Evolutionary conservation across 2,113 vertebrate genomes (phyloP).

Genomic region (Tragelaphus buxtoni): DNA sequence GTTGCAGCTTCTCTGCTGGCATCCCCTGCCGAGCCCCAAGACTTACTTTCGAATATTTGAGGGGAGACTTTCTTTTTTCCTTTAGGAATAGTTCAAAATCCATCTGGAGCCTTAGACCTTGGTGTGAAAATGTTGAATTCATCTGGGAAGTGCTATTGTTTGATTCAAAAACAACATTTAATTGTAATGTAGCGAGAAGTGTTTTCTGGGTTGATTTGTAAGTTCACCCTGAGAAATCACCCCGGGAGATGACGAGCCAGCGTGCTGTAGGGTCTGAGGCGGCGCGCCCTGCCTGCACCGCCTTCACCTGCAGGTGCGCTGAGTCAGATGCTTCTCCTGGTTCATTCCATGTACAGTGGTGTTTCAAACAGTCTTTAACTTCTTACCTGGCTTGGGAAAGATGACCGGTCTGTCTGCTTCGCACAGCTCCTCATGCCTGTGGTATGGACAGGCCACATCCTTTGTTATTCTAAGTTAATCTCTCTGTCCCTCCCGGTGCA

Average conservation of each 20-base stretch:
- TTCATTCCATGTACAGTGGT: background rate
- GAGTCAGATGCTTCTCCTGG: background rate
- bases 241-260: background rate
- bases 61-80: background rate
- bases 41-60: background rate
- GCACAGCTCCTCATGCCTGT: accelerated
- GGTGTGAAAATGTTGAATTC: background rate
- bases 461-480: background rate
- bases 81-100: background rate
- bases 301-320: background rate
- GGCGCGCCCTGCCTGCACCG: background rate
- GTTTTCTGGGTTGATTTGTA: background rate
- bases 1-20: too few species aligned
- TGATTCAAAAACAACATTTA: background rate
- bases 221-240: background rate
- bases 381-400: background rate
- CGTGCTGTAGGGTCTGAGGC: too few species aligned
- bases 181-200: background rate
- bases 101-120: background rate
- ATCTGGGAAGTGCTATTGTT: background rate
- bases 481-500: background rate
- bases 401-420: background rate
- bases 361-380: background rate
- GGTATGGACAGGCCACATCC: background rate
- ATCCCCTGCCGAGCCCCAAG: background rate